phyloP scores from a whole-genome alignment of 2,797 vertebrate genomes.

The Enteromius argenteus region DNA sequence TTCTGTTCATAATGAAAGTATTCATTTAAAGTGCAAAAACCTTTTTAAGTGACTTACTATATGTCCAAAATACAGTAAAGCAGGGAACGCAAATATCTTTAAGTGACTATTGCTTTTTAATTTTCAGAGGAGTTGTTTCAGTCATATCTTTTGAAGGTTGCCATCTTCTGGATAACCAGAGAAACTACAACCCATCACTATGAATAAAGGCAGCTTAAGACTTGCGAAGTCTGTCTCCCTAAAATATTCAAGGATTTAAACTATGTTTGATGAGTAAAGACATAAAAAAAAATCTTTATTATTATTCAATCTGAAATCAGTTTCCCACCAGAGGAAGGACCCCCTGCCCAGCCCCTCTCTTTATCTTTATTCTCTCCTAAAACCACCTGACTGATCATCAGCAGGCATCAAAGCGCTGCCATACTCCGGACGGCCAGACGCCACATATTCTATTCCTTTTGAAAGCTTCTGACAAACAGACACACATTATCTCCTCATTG shows the following conservation, averaged over 20 bases:
- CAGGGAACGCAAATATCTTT: background rate
- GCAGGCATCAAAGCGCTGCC: constrained; percentile 44
- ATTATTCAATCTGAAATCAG: constrained; percentile 26
- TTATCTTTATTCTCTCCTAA: constrained; percentile 34
- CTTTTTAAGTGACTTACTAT: background rate
- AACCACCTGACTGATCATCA: constrained; percentile 43
- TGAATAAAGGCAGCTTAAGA: background rate
- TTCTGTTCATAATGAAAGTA: constrained; percentile 16
- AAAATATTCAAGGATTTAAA: background rate
- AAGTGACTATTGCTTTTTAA: constrained; percentile 6
- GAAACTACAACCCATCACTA: constrained; percentile 4
- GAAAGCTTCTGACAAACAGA: constrained; percentile 38
- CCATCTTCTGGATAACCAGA: constrained; percentile 51
- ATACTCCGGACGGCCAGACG: constrained; percentile 9
- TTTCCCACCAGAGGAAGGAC: constrained; percentile 12
- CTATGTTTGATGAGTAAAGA: constrained; percentile 3
- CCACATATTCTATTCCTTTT: constrained; percentile 52
- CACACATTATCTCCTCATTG: constrained; percentile 3
- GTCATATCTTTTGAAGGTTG: constrained; percentile 51
- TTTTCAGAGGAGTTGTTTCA: background rate
- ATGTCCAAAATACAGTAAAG: background rate
- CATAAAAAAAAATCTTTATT: background rate
- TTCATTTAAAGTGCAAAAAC: constrained; percentile 11
- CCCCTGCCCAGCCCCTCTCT: background rate
- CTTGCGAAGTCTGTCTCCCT: background rate